Evolutionary conservation across 2,113 vertebrate genomes (phyloP), one percentile per base, ranked within the genome.

Genomic region (Epinephelus lanceolatus): DNA sequence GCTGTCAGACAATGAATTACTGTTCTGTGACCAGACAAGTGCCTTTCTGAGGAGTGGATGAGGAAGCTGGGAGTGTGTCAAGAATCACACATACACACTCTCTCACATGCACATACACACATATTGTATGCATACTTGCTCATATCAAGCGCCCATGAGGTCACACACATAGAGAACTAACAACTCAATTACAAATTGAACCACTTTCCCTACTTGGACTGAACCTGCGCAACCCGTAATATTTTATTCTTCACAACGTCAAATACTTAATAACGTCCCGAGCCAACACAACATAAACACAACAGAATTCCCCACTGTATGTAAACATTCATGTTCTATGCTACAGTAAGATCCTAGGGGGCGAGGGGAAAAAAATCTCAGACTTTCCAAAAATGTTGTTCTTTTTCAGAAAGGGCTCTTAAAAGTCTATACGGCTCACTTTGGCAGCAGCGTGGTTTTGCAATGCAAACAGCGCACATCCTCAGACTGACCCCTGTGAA

Each of bases 1-100:
- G 94, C 93, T 95, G 94, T 94, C 93, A 92, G 80, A 91, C 88
- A 91, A 93, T 94, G 91, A 94, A 93, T 93, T 93, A 94, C 86
- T 91, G 89, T 92, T 85, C 76, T 89, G 90, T 76, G 83, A 89
- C 71, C 81, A 87, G 86, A 85, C 86, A 87, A 90, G 88, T 92
- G 83, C 72, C 81, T 91, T 90, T 82, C 85, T 66, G 84, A 89
- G 87, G 86, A 90, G 71, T 86, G 86, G 86, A 89, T 88, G 76
- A 91, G 89, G 90, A 93, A 88, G 85, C 78, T 86, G 78, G 84
- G 84, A 90, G 81, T 11, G 65, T 30, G 83, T 89, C 77, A 45
- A 73, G 66, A 88, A 78, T 69, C 71, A 85, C 85, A 86, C 75
- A 75, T 57, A 72, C 82, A 63, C 33, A 47, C 40, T 59, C 52